Conservation (phyloP, 2,888 invertebrate species). For the Serripes groenlandicus region DNA sequence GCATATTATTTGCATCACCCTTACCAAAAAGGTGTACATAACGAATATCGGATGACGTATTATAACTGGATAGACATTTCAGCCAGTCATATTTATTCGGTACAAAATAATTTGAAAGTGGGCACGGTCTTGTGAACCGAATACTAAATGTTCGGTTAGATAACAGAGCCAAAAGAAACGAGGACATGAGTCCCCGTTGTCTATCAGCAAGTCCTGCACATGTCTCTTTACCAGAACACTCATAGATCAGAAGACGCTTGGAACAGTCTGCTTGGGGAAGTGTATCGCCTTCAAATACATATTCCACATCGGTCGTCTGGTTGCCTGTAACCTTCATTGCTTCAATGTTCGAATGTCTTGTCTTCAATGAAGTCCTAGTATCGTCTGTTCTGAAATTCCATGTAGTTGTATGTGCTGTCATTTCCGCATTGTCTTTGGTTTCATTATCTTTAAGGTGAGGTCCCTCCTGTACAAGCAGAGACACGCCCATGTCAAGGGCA, state of each 20-base stretch:
- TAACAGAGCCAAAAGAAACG: neutral
- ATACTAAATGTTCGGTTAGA: constrained; percentile 5
- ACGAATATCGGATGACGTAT: neutral
- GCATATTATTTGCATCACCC: neutral
- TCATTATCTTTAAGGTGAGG: too few relatives aligned
- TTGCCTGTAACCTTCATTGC: too few relatives aligned
- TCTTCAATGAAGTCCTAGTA: too few relatives aligned
- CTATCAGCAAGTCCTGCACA: neutral
- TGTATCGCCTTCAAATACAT: too few relatives aligned
- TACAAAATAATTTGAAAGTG: neutral
- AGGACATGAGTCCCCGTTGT: neutral
- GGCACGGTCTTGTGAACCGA: neutral
- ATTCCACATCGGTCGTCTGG: too few relatives aligned
- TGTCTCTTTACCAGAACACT: neutral
- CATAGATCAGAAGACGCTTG: neutral
- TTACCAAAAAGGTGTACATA: neutral
- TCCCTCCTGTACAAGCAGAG: too few relatives aligned
- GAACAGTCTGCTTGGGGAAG: neutral
- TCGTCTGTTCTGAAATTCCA: too few relatives aligned
- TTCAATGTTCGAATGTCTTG: too few relatives aligned
- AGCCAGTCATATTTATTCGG: neutral
- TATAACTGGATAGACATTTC: too few relatives aligned
- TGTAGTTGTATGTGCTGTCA: too few relatives aligned
- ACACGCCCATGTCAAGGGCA: too few relatives aligned
- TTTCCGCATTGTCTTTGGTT: too few relatives aligned